Conservation (phyloP, 2,888 invertebrate genomes). For the Ypsolopha scabrella region DNA sequence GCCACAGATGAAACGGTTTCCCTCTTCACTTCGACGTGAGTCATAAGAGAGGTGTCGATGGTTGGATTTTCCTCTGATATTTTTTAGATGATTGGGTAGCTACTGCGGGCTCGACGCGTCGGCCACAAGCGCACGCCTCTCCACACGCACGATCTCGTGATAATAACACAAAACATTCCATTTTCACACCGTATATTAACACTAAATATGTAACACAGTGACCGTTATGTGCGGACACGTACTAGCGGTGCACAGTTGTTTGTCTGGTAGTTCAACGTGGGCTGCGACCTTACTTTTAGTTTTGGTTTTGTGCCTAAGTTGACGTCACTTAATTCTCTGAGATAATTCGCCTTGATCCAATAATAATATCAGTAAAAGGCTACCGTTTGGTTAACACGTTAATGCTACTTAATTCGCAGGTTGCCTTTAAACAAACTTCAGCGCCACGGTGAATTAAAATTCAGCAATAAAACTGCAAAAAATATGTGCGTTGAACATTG, state of each 20-base stretch:
- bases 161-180: slow-evolving; percentile 12
- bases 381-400: background rate
- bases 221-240: slow-evolving; percentile 22
- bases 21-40: slow-evolving; percentile 15
- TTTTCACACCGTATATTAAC: slow-evolving; percentile 30
- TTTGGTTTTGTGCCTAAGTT: slow-evolving; percentile 25
- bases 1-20: background rate
- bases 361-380: slow-evolving; percentile 14
- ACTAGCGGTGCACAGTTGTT: slow-evolving; percentile 13
- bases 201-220: slow-evolving; percentile 23
- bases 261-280: slow-evolving; percentile 19
- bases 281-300: slow-evolving; percentile 42
- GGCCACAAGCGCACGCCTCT: slow-evolving; percentile 23
- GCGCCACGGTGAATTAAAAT: background rate
- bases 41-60: slow-evolving; percentile 14
- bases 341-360: slow-evolving; percentile 45
- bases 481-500: background rate
- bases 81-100: slow-evolving; percentile 1
- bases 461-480: background rate
- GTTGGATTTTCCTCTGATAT: slow-evolving; percentile 23
- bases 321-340: slow-evolving; percentile 43
- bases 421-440: background rate
- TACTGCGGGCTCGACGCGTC: slow-evolving; percentile 23
- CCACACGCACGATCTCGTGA: slow-evolving; percentile 9
- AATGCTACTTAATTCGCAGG: background rate